Evolutionary conservation across 2,113 vertebrate species (phyloP).

Genomic region (Hydropotes inermis): DNA sequence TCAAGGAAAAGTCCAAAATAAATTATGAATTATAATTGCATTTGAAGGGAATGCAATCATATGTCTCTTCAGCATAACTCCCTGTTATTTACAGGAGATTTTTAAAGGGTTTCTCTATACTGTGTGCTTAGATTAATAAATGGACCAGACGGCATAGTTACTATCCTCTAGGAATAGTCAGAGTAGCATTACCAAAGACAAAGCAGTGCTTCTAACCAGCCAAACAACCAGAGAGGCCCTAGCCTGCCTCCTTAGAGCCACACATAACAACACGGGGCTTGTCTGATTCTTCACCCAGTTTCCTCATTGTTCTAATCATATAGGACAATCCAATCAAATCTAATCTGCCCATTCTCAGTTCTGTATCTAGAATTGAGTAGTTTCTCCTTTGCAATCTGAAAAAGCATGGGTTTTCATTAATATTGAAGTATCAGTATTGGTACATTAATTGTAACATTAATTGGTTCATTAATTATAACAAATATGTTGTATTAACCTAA

Average conservation of each 20-base stretch:
- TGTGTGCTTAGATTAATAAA: constrained; percentile 12
- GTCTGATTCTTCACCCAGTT: background rate
- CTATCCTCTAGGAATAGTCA: background rate
- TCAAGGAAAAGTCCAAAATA: background rate
- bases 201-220: background rate
- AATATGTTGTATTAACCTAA: background rate
- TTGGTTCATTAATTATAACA: background rate
- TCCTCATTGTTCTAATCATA: background rate
- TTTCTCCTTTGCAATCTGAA: background rate
- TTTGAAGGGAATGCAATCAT: constrained; percentile 5
- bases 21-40: background rate
- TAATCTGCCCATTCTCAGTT: background rate
- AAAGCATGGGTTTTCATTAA: background rate
- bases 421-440: background rate
- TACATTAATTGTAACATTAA: background rate
- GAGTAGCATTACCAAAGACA: background rate
- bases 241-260: background rate
- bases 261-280: rapidly evolving
- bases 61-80: background rate
- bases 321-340: background rate
- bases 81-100: constrained; percentile 16
- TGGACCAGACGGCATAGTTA: background rate
- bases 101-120: background rate
- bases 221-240: background rate
- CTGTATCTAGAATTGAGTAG: background rate